Evolutionary conservation across 2,113 vertebrate genomes (phyloP).

Genomic region (Tor tambroides): DNA sequence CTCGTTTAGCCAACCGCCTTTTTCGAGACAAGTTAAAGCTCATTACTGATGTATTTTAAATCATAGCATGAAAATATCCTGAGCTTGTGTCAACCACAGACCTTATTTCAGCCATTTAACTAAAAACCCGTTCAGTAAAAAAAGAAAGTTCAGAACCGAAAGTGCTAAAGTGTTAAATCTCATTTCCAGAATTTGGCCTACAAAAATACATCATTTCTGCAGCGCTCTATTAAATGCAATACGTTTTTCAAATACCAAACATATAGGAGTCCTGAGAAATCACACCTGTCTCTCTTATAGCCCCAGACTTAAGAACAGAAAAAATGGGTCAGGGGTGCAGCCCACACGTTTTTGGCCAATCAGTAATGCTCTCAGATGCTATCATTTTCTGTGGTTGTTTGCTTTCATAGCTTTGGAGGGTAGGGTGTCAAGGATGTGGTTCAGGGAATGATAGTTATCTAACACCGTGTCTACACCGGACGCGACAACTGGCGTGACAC

Average conservation of each 20-base stretch:
- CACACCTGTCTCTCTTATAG: not conserved
- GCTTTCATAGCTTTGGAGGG: not conserved
- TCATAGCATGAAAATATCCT: not conserved
- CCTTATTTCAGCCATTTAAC: not conserved
- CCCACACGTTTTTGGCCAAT: not conserved
- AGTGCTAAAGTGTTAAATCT: not conserved
- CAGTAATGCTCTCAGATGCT: not conserved
- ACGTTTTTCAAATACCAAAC: not conserved
- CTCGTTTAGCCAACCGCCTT: no score
- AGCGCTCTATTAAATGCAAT: not conserved
- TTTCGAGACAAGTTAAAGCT: not conserved
- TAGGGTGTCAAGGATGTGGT: not conserved
- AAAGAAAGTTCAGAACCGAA: not conserved
- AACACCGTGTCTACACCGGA: no score
- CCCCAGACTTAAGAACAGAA: not conserved
- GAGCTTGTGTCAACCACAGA: not conserved
- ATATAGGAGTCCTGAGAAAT: not conserved
- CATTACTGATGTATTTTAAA: not conserved
- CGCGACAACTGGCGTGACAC: no score
- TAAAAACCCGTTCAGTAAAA: not conserved
- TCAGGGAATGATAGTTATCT: not conserved
- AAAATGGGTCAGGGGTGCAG: not conserved
- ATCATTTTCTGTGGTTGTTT: not conserved
- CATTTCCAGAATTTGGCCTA: not conserved
- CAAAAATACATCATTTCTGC: not conserved